Evolutionary conservation across 2,113 vertebrate genomes (phyloP).

Genomic region (Narcine bancroftii): DNA sequence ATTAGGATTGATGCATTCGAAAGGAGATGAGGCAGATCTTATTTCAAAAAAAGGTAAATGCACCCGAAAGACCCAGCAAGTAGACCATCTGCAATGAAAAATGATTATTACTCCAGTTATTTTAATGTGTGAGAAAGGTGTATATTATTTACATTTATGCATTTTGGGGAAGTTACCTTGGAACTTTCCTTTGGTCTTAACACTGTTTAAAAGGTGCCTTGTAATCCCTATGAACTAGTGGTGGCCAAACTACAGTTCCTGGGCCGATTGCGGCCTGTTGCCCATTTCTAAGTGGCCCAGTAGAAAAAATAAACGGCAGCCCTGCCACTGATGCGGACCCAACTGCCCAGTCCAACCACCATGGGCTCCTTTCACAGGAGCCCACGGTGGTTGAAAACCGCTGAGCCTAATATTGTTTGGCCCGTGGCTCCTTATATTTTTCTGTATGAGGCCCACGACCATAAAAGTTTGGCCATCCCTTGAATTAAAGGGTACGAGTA

Average conservation of each 20-base stretch:
- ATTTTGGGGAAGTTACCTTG: background rate
- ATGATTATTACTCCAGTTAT: background rate
- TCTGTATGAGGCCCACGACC: too few relatives aligned
- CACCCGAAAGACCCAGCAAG: background rate
- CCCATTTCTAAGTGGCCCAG: too few relatives aligned
- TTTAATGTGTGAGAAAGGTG: background rate
- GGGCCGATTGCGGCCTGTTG: too few relatives aligned
- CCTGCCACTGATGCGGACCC: too few relatives aligned
- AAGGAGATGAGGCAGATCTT: background rate
- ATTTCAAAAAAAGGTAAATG: background rate
- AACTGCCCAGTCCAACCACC: too few relatives aligned
- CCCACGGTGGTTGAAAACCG: too few relatives aligned
- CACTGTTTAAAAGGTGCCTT: background rate
- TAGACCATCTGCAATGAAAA: background rate
- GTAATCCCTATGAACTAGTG: background rate
- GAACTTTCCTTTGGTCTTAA: background rate
- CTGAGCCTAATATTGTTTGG: too few relatives aligned
- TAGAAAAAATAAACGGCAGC: too few relatives aligned
- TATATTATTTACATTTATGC: background rate
- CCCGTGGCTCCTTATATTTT: too few relatives aligned
- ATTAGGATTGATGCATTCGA: background rate
- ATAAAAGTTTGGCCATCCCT: too few relatives aligned
- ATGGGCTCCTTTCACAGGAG: too few relatives aligned
- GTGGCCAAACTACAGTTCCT: too few relatives aligned
- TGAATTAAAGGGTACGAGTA: background rate